Base-by-base conservation (phyloP, 2,113 vertebrate genomes). In the Aspidoscelis tigris region DNA sequence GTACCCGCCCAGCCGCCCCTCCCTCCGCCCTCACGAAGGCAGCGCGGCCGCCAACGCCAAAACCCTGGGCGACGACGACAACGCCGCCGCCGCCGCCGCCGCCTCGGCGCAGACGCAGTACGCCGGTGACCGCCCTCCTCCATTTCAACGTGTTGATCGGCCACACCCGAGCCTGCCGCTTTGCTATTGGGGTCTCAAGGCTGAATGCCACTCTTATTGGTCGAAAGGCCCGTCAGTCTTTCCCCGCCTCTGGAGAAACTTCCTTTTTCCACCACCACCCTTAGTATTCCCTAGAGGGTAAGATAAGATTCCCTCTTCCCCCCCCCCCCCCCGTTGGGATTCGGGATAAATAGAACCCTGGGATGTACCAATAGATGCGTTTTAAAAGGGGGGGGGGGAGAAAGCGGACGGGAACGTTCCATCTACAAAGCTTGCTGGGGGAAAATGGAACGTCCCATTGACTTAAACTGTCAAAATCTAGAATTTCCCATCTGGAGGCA, bases 31-130 rank as follows among this genome's bases (percentile, higher is more conserved):
- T 74, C 77, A 72, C 55, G 84, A 84, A 86, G 72, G 85, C 85
- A 86, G 76, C 82, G 81, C 86, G 41, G 50, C 87, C 66, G 64
- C 87, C 85, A 81, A 79, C 85, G 78, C 88, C 91, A 84, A 94
- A 50, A 79, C 89, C 81, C 85, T 76, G 84, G 85, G 92, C 89
- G 92, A 87, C 88, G 86, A 79, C 87, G 26, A 44, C 81, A 1
- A 24, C 83, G 21, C 3, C 22, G 4, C 7, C 0, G 22, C 3
- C 22, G 4, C 7, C 0, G 22, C 47, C 65, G 22, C 65, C 22
- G 14, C 43, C 85, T 21, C 53, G 2, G 83, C 91, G 91, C 90
- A 90, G 16, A 85, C 90, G 92, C 91, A 1, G 0, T 1, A 78
- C 68, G 55, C 4, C 75, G 41, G 3, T 18, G 58, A 14, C 72